Evolutionary conservation across 2,113 vertebrate species (phyloP).

Genomic region (Cinclus cinclus): DNA sequence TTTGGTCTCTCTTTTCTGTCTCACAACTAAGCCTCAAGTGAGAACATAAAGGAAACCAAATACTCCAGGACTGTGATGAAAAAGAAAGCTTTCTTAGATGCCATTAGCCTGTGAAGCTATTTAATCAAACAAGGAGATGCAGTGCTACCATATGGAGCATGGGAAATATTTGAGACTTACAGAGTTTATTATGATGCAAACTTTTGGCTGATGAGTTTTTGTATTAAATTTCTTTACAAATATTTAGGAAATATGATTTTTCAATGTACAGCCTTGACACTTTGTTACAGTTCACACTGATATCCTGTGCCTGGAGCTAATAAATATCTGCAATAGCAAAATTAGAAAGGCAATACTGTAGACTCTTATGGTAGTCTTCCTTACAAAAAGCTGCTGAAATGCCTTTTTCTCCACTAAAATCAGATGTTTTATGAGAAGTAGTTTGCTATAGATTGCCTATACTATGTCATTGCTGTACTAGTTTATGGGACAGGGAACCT

Average conservation of each 20-base stretch:
- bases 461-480: not conserved
- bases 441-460: not conserved
- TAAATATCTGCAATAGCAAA: not conserved
- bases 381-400: not conserved
- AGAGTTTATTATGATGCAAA: not conserved
- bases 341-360: not conserved
- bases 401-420: not conserved
- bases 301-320: not conserved
- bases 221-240: not conserved
- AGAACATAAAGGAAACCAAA: not conserved
- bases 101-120: not conserved
- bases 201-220: not conserved
- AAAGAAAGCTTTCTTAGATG: not conserved
- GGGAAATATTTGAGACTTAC: not conserved
- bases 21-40: not conserved
- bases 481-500: not conserved
- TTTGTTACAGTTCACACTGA: not conserved
- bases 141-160: not conserved
- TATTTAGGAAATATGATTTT: slow-evolving; percentile 3
- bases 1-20: not conserved
- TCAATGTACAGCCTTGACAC: not conserved
- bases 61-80: not conserved
- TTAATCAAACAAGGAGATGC: not conserved
- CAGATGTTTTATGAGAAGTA: not conserved
- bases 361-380: not conserved